These are phyloP conservation scores for Sphaerophoria rueppellii DNA, from an alignment of 2,888 invertebrate species.

Conservation along the genomic window DNA sequence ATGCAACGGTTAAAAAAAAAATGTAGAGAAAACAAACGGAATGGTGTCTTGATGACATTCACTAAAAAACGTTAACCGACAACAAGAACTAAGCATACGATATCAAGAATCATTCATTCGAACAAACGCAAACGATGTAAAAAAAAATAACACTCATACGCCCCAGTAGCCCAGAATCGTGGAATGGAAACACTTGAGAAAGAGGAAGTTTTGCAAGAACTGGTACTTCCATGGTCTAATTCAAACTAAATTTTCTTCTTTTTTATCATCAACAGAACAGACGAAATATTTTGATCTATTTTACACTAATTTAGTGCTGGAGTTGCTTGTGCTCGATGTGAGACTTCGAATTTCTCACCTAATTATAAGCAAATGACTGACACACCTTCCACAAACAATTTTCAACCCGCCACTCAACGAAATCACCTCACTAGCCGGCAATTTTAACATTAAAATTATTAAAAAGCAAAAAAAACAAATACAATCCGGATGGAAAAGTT, in stretches of 20 bases:
- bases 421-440: neutral
- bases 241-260: constrained; percentile 45
- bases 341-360: constrained; percentile 58
- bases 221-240: constrained; percentile 35
- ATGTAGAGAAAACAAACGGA: constrained; percentile 18
- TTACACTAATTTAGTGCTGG: constrained; percentile 21
- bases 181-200: constrained; percentile 1
- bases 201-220: constrained; percentile 26
- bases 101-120: constrained; percentile 29
- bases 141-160: constrained; percentile 51
- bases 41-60: constrained; percentile 45
- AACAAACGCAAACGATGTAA: constrained; percentile 25
- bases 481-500: constrained; percentile 64
- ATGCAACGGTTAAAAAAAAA: constrained; percentile 1
- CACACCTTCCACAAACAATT: constrained; percentile 42
- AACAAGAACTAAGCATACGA: constrained; percentile 34
- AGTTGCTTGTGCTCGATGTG: neutral
- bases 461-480: constrained; percentile 4
- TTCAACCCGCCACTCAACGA: neutral
- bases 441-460: constrained; percentile 30
- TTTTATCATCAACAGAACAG: neutral
- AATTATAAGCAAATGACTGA: constrained; percentile 58
- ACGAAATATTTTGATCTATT: neutral
- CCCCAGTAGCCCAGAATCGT: constrained; percentile 33
- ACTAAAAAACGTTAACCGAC: constrained; percentile 33